Evolutionary conservation across 2,888 invertebrate species (phyloP), one percentile per base, ranked within the genome.

Genomic region (Drosophila neotestacea): DNA sequence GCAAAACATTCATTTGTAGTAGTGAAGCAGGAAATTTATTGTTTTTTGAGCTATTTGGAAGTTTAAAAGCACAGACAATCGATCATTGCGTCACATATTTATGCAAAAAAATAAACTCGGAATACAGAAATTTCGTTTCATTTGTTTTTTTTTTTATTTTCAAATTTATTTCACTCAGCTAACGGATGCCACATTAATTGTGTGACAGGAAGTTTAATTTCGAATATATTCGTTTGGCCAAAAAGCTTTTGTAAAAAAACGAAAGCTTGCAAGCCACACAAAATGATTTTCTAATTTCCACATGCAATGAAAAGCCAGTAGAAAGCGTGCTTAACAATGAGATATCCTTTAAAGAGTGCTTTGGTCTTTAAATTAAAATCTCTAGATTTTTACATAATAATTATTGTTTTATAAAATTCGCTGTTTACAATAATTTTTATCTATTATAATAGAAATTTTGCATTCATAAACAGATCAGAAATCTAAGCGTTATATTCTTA

Each of bases 261-360:
- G 34, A 28, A 64, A 62, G 63, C 48, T 67, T 60, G n/a, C 63
- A 74, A 73, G 65, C 64, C 66, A 74, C 28, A 79, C 60, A 65
- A 70, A 83, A 81, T 73, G 79, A 85, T 85, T 85, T 88, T 85
- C 83, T 85, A 85, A 85, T 85, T 81, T 85, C 85, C 85, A 77
- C 73, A 74, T 76, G 52, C 54, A 51, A 68, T 80, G 74, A 70
- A 70, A 72, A 66, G 50, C 6, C 6, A 11, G 6, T 7, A 1
- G 4, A 1, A 6, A 9, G 4, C 22, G n/a, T 0, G 6, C 22
- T 6, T 10, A 30, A 38, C 22, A 0, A 11, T 1, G 0, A 48
- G 9, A 36, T 66, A 41, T 13, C 34, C 65, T 51, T 4, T n/a
- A 36, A 48, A 22, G 22, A 32, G 32, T 32, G 5, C 1, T 30